phyloP scores from a whole-genome alignment of 2,888 invertebrate genomes.

The Parnassius glacialis region DNA sequence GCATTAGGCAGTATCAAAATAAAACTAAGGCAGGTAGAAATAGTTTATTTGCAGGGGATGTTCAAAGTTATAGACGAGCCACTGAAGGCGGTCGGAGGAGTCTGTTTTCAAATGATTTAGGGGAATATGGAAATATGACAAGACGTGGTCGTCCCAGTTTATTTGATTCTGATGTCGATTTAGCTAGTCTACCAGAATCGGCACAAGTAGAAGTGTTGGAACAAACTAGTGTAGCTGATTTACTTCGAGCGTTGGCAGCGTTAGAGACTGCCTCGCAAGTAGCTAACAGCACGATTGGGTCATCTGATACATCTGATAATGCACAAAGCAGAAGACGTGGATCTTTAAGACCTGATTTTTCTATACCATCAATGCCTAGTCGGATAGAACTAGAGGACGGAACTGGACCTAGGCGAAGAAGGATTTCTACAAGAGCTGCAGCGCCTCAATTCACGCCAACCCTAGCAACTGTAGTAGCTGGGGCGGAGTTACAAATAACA shows the following conservation, averaged over 20 bases:
- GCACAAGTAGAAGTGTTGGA: conserved; percentile 85
- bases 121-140: conserved; percentile 64
- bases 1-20: conserved; percentile 65
- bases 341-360: conserved; percentile 61
- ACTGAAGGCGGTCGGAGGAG: conserved; percentile 44
- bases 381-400: conserved; percentile 52
- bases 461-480: conserved; percentile 71
- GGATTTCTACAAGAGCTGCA: conserved; percentile 66
- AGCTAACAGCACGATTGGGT: conserved; percentile 17
- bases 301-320: conserved; percentile 21
- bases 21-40: conserved; percentile 56
- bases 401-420: conserved; percentile 60
- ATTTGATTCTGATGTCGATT: conserved; percentile 70
- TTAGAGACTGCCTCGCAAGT: conserved; percentile 66
- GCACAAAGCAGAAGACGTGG: conserved; percentile 55
- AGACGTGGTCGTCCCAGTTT: conserved; percentile 66
- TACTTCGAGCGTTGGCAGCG: conserved; percentile 88
- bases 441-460: conserved; percentile 72
- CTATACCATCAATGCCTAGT: conserved; percentile 46
- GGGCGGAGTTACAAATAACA: conserved; percentile 68
- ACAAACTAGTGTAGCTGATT: conserved; percentile 90
- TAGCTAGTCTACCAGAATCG: conserved; percentile 59
- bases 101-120: conserved; percentile 55
- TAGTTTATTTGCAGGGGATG: conserved; percentile 53
- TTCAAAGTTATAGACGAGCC: conserved; percentile 44